Evolutionary conservation across 2,888 invertebrate species (phyloP), one percentile per base, ranked within the genome.

Genomic region (Hyppa rectilinea): DNA sequence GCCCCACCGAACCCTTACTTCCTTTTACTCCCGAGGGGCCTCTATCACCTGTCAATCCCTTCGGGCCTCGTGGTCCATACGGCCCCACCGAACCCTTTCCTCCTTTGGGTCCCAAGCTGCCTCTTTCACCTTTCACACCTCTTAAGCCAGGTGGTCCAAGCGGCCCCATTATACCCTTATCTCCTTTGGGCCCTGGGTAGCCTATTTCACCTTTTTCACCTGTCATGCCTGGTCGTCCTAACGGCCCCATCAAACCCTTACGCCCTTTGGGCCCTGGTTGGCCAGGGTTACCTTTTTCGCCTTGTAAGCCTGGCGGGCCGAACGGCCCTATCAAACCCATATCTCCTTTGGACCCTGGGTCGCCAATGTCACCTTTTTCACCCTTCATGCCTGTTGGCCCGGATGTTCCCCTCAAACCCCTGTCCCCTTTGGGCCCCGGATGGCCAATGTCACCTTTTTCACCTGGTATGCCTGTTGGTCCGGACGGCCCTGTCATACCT

Each of bases 351-450:
- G 1, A 0, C 4, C 53, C 61, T 6, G 12, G 2, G 4, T 2
- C 0, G n/a, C 61, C 61, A 2, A 0, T 0, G 1, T 17, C 7
- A 6, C 61, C 20, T 0, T 17, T 9, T 2, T 6, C 3, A 36
- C 58, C 58, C 14, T 0, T 10, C 38, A 4, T 17, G 17, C 38
- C 38, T 4, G 4, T 0, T 4, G 1, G 5, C 17, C 40, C 40
- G 1, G 0, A 4, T 2, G 0, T 0, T 17, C 55, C 58, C 6
- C 0, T 0, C 23, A 0, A 60, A 20, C 60, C 60, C 3, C 1
- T 0, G 0, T 7, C 10, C 12, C 60, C 59, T 36, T 20, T 34
- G 20, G 0, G 2, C 9, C 61, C 61, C 34, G 0, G 0, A 1
- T 14, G 0, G 1, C 62, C 62, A n/a, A 0, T 2, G 4, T 53